Evolutionary conservation across 2,113 vertebrate species (phyloP), one percentile per base, ranked within the genome.

Genomic region (Anoura caudifer): DNA sequence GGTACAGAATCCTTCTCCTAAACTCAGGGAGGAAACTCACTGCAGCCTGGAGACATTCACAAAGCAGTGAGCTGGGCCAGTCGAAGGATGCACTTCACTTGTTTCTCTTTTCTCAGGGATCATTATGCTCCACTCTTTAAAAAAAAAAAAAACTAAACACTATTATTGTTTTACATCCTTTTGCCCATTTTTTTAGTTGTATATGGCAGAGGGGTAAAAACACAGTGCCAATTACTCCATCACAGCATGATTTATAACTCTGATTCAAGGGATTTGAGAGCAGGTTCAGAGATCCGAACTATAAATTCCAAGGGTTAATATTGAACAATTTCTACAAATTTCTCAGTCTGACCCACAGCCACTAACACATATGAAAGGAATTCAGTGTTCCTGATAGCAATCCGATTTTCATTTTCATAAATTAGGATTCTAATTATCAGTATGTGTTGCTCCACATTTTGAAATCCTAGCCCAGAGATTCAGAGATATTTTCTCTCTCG

Each of bases 241-340:
- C 43, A 38, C 4, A 56, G 54, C 12, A 80, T 77, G 63, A 2
- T 36, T 52, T 72, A 15, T 36, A 41, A 61, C n/a, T 88, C 73
- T 61, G 84, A 91, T 36, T 93, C n/a, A 56, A 61, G 65, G 28
- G 47, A 86, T 52, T 76, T 81, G 75, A 87, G 70, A 36, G 22
- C 61, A 87, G 26, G 50, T 79, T 93, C 47, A 86, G 45, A 88
- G 59, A 80, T 20, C 5, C 87, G 15, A 93, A 86, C 47, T 85
- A 93, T 73, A 87, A 89, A 87, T 88, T 85, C 81, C 56, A 86
- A 83, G 83, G 31, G 56, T 91, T 93, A 79, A 80, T 15, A 3
- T 11, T 36, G 28, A 91, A 79, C 47, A 52, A 65, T 89, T 90
- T 38, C 79, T 83, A 79, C 86, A 90, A 16, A 91, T 63, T 95